These are phyloP conservation scores for Conchocele bisecta DNA, from an alignment of 2,888 invertebrate genomes.

Conservation along the genomic window DNA sequence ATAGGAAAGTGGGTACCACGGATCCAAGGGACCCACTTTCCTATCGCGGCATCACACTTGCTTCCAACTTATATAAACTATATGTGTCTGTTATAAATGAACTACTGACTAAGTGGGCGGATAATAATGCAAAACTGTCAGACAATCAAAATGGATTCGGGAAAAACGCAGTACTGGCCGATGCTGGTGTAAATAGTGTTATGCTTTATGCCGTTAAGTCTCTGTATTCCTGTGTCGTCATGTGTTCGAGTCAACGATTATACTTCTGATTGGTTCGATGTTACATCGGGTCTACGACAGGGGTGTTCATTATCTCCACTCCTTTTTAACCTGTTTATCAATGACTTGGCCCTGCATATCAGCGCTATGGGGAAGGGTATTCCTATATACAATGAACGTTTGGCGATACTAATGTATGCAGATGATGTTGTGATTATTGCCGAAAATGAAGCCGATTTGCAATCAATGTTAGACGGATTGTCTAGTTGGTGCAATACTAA, in stretches of 20 bases:
- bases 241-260: neutral
- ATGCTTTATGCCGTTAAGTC: neutral
- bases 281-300: neutral
- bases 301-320: neutral
- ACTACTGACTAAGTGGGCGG: too few species aligned
- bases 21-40: too few species aligned
- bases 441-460: too few species aligned
- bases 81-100: too few species aligned
- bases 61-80: too few species aligned
- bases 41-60: too few species aligned
- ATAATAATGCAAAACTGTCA: too few species aligned
- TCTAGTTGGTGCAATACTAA: neutral
- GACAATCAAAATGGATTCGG: too few species aligned
- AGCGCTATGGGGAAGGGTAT: constrained; percentile 1
- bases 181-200: too few species aligned
- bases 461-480: neutral
- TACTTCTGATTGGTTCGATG: neutral
- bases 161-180: too few species aligned
- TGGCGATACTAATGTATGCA: neutral
- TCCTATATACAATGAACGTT: neutral
- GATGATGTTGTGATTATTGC: constrained; percentile 8
- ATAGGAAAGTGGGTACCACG: too few species aligned
- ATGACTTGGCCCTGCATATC: neutral
- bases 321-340: constrained; percentile 2
- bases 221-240: neutral